Conservation (phyloP, 2,888 invertebrate species). For the Eulithis prunata region DNA sequence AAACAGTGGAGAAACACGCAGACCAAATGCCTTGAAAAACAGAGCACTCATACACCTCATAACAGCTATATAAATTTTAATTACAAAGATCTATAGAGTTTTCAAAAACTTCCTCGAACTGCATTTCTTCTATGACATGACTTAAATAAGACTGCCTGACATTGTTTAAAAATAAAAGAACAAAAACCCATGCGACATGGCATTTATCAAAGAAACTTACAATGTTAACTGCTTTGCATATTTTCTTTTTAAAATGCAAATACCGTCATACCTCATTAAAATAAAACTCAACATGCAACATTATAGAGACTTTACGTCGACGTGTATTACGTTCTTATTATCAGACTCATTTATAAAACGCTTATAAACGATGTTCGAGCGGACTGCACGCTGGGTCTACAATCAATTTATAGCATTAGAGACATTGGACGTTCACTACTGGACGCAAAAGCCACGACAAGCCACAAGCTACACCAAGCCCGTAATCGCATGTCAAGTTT, state of each 20-base stretch:
- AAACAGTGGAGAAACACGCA: too few species aligned
- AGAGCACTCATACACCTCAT: too few species aligned
- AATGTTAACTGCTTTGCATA: constrained; percentile 39
- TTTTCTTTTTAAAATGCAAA: constrained; percentile 43
- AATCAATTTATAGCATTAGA: constrained; percentile 75
- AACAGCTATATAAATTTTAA: too few species aligned
- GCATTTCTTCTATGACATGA: not conserved
- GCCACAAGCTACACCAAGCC: too few species aligned
- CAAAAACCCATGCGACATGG: constrained; percentile 14
- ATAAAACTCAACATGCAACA: constrained; percentile 44
- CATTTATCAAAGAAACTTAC: constrained; percentile 24
- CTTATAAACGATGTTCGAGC: constrained; percentile 67
- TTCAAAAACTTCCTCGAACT: not conserved
- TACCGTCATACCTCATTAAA: constrained; percentile 43
- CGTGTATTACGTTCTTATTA: constrained; percentile 49
- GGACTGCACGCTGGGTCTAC: constrained; percentile 70
- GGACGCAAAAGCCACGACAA: constrained; percentile 18
- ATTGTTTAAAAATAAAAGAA: not conserved
- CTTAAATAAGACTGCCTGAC: not conserved
- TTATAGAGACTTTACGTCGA: constrained; percentile 40
- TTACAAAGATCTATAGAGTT: not conserved
- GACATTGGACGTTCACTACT: constrained; percentile 28
- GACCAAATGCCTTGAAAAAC: too few species aligned
- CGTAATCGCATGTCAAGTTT: too few species aligned
- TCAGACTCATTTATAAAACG: constrained; percentile 64